Evolutionary conservation across 2,113 vertebrate genomes (phyloP), one percentile per base, ranked within the genome.

Genomic region (Anoura caudifer): DNA sequence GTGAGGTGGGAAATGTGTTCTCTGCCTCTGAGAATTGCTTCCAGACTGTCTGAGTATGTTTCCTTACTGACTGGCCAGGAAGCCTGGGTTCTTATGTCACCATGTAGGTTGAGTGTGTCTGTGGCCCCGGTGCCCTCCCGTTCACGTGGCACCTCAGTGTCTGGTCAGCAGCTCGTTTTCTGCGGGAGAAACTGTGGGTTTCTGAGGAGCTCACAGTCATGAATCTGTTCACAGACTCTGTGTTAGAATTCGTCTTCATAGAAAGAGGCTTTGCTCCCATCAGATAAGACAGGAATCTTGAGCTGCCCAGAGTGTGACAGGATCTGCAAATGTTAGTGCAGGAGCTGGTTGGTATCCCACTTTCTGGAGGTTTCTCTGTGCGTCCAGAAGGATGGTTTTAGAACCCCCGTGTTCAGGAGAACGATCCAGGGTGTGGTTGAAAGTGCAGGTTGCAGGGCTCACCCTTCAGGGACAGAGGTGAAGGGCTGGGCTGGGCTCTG

Each of bases 141-240:
- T 20, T 47, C n/a, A 15, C 11, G 4, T 0, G 28, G 8, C 0
- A 3, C 47, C 43, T n/a, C 14, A 1, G 5, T 1, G 7, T 31
- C 81, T 4, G 4, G 22, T 9, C 3, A 7, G 47, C 13, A 22
- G 38, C 16, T 14, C 12, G 0, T 8, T 16, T 61, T 38, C 75
- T 15, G 15, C 5, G 38, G 24, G n/a, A 80, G 41, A 75, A 41
- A 31, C 3, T 4, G 11, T 15, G 14, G 47, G 12, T 13, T 43
- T 81, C 12, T 2, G 12, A 61, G 28, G 72, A 75, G 41, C 41
- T 63, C 63, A 41, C 12, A 26, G 85, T 67, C 56, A 2, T 8
- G 2, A 13, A 1, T 31, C 45, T 22, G 2, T 2, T 41, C 16
- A 15, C 15, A 22, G 59, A 47, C 36, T 22, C 9, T 19, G 61